A percentile compares a stretch with the other conserved stretches of the same genome.
phyloP scores from a whole-genome alignment of 30 jellyfish, hydroid and myxozoan genomes.

The Cassiopea andromeda region DNA sequence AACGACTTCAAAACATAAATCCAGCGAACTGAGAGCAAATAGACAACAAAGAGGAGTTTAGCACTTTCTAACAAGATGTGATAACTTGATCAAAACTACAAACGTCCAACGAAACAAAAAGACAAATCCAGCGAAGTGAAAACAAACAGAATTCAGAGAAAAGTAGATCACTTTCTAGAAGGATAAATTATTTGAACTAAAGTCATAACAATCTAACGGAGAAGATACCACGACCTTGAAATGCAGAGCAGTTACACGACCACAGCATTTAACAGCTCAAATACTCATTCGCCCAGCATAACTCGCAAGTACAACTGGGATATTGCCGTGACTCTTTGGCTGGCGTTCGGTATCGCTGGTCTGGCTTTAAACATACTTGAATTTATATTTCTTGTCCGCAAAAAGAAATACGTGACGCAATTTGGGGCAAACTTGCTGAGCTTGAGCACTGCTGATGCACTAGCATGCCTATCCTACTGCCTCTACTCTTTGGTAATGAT shows the following conservation, averaged over 20 bases:
- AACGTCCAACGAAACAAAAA: no score
- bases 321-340: slow-evolving; percentile 21
- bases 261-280: neutral
- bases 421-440: slow-evolving; percentile 15
- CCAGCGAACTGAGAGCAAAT: no score
- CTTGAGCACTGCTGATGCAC: slow-evolving; percentile 20
- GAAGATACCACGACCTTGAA: neutral
- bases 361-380: neutral
- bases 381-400: neutral
- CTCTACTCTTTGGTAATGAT: slow-evolving; percentile 16
- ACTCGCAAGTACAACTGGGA: slow-evolving; percentile 18
- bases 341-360: slow-evolving; percentile 20
- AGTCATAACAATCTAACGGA: no score
- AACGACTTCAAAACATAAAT: no score
- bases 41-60: no score
- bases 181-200: no score
- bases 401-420: slow-evolving; percentile 17
- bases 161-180: no score
- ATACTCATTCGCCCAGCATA: neutral
- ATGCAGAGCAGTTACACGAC: neutral
- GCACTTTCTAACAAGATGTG: no score
- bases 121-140: no score
- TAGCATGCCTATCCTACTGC: slow-evolving; percentile 3
- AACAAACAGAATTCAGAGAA: no score
- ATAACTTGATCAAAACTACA: no score